Evolutionary conservation across 1,140 invertebrate species (phyloP).

Genomic region (Dryas iulia): DNA sequence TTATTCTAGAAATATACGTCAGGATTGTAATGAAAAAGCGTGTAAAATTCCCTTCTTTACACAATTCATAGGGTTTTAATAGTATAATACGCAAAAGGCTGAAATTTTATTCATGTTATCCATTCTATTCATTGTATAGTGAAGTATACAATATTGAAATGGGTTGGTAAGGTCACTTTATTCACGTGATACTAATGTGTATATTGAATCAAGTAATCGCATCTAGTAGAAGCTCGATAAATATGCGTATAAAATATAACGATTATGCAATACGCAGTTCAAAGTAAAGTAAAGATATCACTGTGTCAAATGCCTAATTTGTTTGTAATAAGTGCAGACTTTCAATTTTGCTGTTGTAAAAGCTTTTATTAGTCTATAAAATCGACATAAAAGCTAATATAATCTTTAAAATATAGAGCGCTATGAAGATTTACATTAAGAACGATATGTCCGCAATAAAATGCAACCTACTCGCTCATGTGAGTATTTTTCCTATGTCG

Average conservation of each 20-base stretch:
- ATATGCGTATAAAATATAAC: conserved; percentile 5
- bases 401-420: neutral
- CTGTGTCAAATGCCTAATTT: no score
- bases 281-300: no score
- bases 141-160: conserved; percentile 59
- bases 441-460: conserved; percentile 35
- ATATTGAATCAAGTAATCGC: conserved; percentile 19
- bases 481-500: conserved; percentile 49
- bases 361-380: no score
- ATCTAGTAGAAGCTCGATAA: conserved; percentile 6
- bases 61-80: no score
- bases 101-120: neutral
- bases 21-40: neutral
- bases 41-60: no score
- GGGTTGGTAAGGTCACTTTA: conserved; percentile 66
- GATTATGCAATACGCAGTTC: neutral
- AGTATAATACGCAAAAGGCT: neutral
- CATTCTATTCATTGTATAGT: conserved; percentile 36
- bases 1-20: neutral
- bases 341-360: no score
- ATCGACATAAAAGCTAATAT: no score
- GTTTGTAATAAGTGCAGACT: no score
- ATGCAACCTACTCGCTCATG: conserved; percentile 34
- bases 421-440: conserved; percentile 22
- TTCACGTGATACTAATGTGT: conserved; percentile 49